Evolutionary conservation across 2,797 vertebrate genomes (phyloP).

Genomic region (Hypotaenidia okinawae): DNA sequence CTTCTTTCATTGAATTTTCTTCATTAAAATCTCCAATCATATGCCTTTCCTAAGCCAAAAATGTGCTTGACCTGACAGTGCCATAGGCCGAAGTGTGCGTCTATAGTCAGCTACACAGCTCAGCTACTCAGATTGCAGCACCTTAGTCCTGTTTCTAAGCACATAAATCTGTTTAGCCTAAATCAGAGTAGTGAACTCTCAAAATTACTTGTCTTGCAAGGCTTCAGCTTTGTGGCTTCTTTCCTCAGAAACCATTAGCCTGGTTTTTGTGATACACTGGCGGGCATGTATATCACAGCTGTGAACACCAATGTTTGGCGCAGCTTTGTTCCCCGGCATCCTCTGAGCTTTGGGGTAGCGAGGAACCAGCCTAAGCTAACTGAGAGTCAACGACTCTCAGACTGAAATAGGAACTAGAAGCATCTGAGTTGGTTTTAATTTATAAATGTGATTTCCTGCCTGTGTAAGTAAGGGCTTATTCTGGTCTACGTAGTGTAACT

Average conservation of each 20-base stretch:
- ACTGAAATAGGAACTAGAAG: neutral
- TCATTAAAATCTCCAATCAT: neutral
- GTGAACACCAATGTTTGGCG: neutral
- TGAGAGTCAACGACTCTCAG: neutral
- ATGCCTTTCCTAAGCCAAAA: neutral
- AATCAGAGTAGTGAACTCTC: neutral
- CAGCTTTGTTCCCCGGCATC: neutral
- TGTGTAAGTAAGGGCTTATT: neutral
- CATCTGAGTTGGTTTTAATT: neutral
- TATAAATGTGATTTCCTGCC: neutral
- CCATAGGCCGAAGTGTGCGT: fast-evolving
- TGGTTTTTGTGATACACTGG: neutral
- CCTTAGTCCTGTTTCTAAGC: neutral
- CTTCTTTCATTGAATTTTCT: neutral
- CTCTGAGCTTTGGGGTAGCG: neutral
- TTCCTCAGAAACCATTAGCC: neutral
- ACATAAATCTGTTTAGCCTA: neutral
- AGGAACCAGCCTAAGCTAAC: neutral
- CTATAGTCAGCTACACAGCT: neutral
- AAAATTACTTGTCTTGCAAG: neutral
- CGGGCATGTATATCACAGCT: neutral
- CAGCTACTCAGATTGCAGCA: neutral
- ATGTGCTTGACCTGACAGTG: neutral
- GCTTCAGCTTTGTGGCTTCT: neutral
- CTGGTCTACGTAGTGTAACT: neutral